Percentiles rank a stretch among this genome's conserved stretches.
Conservation (phyloP, 2,888 invertebrate genomes). For the Andrena chrysosceles region DNA sequence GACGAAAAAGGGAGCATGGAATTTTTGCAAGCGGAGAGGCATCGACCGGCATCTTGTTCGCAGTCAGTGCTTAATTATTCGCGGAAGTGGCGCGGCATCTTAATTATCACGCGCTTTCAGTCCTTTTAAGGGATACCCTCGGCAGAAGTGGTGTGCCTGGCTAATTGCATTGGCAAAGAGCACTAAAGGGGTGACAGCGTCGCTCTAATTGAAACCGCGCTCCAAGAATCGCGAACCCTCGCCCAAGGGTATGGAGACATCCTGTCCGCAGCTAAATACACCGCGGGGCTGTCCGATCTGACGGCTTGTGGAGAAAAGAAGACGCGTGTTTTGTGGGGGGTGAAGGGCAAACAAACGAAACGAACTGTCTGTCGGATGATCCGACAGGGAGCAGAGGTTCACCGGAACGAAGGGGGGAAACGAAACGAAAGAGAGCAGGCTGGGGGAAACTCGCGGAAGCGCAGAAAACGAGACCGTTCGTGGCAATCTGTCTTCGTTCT, state of each 20-base stretch:
- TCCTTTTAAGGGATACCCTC: conserved; percentile 62
- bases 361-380: not conserved
- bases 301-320: not conserved
- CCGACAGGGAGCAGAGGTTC: not conserved
- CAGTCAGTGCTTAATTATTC: conserved; percentile 64
- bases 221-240: conserved; percentile 25
- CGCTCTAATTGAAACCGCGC: conserved; percentile 61
- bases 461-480: conserved; percentile 34
- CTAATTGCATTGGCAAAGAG: conserved; percentile 67
- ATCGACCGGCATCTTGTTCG: not conserved
- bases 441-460: conserved; percentile 1
- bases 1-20: not conserved
- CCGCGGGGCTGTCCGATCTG: not conserved
- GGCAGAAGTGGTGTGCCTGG: conserved; percentile 53
- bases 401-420: not conserved
- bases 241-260: not conserved
- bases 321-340: not conserved
- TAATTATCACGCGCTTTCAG: conserved; percentile 67
- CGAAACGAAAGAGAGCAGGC: not conserved
- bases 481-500: conserved; percentile 65
- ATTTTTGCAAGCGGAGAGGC: conserved; percentile 8
- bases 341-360: not conserved
- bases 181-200: conserved; percentile 43
- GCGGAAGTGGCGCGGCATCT: conserved; percentile 57
- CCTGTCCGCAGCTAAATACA: conserved; percentile 8